Evolutionary conservation across 2,888 invertebrate species (phyloP).

Genomic region (Xanthorhoe designata): DNA sequence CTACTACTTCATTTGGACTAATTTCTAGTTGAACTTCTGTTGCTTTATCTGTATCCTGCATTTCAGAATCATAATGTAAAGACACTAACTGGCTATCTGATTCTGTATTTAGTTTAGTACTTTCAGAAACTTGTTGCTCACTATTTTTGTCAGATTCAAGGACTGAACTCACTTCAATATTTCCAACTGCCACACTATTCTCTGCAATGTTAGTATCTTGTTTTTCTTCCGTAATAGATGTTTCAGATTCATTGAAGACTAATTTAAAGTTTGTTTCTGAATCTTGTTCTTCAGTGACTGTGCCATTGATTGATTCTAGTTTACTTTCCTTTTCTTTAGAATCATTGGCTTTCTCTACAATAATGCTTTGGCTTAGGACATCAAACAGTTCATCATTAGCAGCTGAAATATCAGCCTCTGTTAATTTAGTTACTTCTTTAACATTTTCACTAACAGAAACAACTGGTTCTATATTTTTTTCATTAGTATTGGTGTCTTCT

Average conservation of each 20-base stretch:
- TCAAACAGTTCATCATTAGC: constrained; percentile 32
- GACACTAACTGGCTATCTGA: constrained; percentile 56
- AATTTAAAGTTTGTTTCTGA: constrained; percentile 51
- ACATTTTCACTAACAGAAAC: constrained; percentile 12
- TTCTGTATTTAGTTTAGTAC: constrained; percentile 38
- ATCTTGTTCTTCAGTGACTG: constrained; percentile 42
- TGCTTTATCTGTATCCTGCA: constrained; percentile 27
- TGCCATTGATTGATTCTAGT: constrained; percentile 22
- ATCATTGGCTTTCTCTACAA: constrained; percentile 7
- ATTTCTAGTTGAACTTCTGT: constrained; percentile 11
- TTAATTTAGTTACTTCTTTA: neutral
- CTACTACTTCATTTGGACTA: constrained; percentile 2
- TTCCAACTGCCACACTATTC: constrained; percentile 4
- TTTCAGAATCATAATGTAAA: constrained; percentile 61
- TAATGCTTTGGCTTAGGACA: constrained; percentile 21
- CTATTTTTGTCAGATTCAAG: neutral
- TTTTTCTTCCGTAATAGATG: constrained; percentile 31
- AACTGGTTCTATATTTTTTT: constrained; percentile 1
- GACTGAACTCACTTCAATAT: constrained; percentile 1
- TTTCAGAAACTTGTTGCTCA: neutral
- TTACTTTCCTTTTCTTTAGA: constrained; percentile 20
- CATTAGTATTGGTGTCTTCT: constrained; percentile 4
- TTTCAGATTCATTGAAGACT: constrained; percentile 51
- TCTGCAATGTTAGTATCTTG: constrained; percentile 18
- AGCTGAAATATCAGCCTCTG: constrained; percentile 7